Percentiles rank a stretch among this genome's conserved stretches.
These are phyloP conservation scores for Drymodes brunneopygia DNA, from an alignment of 2,113 vertebrate species.

Conservation along the genomic window DNA sequence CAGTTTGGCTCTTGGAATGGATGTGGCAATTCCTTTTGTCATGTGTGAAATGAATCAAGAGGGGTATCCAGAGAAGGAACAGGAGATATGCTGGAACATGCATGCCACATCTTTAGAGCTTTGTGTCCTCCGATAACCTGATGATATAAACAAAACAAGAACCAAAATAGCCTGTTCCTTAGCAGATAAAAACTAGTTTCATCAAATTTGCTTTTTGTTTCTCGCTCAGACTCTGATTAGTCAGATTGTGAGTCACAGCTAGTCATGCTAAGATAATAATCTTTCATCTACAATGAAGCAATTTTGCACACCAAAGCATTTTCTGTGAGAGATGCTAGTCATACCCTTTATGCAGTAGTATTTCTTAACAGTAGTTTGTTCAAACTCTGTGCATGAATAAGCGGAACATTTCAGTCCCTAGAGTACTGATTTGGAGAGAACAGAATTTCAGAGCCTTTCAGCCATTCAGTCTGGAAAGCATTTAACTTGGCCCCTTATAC, in stretches of 20 bases:
- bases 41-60: not conserved
- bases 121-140: not conserved
- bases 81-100: not conserved
- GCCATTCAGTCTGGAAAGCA: not conserved
- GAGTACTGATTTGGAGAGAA: not conserved
- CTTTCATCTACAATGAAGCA: not conserved
- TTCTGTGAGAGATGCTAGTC: not conserved
- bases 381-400: not conserved
- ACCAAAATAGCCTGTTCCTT: not conserved
- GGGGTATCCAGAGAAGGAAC: not conserved
- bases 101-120: not conserved
- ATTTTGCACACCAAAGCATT: not conserved
- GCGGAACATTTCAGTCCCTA: not conserved
- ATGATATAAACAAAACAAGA: not conserved
- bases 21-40: not conserved
- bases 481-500: not conserved
- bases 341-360: not conserved
- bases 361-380: not conserved
- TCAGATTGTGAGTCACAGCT: slow-evolving; percentile 3
- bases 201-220: not conserved
- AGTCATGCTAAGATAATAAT: not conserved
- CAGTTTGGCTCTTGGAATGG: not conserved
- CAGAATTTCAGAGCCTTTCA: not conserved
- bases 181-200: not conserved
- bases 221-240: not conserved